phyloP scores from a whole-genome alignment of 2,797 vertebrate species.

The Falco berigora region DNA sequence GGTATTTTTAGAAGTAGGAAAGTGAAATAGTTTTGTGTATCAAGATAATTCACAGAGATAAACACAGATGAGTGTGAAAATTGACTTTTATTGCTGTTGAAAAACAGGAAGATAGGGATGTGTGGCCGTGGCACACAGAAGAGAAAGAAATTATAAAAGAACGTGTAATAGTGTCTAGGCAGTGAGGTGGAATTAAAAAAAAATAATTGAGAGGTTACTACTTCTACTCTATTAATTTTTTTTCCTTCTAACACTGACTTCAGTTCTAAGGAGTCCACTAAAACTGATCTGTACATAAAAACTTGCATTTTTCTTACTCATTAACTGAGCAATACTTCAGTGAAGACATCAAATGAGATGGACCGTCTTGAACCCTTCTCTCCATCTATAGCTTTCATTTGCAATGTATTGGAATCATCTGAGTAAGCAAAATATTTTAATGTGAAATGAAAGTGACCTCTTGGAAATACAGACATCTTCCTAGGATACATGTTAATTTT shows the following conservation, averaged over 20 bases:
- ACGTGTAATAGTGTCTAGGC: not conserved
- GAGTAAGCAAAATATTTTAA: not conserved
- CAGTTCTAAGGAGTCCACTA: not conserved
- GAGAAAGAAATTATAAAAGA: not conserved
- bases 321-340: not conserved
- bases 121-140: not conserved
- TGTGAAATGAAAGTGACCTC: constrained; percentile 11
- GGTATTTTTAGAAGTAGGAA: constrained; percentile 65
- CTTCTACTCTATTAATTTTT: not conserved
- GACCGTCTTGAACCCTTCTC: not conserved
- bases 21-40: constrained; percentile 11
- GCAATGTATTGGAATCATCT: not conserved
- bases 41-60: constrained; percentile 57
- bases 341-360: not conserved
- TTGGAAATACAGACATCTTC: constrained; percentile 16
- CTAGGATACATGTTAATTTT: not conserved
- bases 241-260: not conserved
- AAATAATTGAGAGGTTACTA: not conserved
- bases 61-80: constrained; percentile 61
- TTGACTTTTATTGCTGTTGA: constrained; percentile 50
- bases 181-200: not conserved
- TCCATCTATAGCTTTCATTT: not conserved
- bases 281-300: not conserved
- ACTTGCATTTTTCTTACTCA: not conserved
- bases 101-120: constrained; percentile 21